These are phyloP conservation scores for Chrosomus eos DNA, from an alignment of 2,797 vertebrate genomes.

Conservation along the genomic window DNA sequence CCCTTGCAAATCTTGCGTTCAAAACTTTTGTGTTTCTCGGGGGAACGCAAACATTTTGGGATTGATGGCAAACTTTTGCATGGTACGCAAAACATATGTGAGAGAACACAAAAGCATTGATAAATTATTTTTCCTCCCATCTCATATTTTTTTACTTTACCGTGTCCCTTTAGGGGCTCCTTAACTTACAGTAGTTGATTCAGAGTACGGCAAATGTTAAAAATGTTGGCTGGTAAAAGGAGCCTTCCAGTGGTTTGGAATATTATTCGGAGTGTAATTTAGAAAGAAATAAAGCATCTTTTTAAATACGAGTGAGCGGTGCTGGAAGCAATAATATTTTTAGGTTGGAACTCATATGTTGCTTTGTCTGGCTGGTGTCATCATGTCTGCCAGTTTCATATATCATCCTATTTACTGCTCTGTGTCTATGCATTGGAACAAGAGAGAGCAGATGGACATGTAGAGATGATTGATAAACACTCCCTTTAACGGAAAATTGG, in stretches of 20 bases:
- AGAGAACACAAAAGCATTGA: background rate
- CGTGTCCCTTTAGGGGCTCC: background rate
- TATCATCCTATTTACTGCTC: constrained; percentile 59
- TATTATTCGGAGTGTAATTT: background rate
- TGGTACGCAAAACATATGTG: background rate
- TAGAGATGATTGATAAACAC: constrained; percentile 54
- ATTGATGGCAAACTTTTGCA: background rate
- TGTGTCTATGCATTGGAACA: constrained; percentile 52
- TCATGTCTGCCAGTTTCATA: constrained; percentile 50
- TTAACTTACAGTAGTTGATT: background rate
- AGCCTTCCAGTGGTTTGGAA: background rate
- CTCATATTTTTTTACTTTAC: background rate
- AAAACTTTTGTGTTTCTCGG: background rate
- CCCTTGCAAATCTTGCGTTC: too few relatives aligned
- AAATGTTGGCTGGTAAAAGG: background rate
- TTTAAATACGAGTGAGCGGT: constrained; percentile 24
- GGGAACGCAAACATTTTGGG: background rate
- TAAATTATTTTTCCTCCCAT: background rate
- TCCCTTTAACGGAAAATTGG: constrained; percentile 50
- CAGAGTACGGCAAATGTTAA: background rate
- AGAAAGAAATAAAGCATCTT: background rate
- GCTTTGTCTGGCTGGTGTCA: constrained; percentile 49
- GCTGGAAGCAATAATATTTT: constrained; percentile 47
- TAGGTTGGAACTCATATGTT: constrained; percentile 34
- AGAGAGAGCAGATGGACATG: constrained; percentile 56